Conservation (phyloP, 2,113 vertebrate genomes). For the Brevimyrus niger region DNA sequence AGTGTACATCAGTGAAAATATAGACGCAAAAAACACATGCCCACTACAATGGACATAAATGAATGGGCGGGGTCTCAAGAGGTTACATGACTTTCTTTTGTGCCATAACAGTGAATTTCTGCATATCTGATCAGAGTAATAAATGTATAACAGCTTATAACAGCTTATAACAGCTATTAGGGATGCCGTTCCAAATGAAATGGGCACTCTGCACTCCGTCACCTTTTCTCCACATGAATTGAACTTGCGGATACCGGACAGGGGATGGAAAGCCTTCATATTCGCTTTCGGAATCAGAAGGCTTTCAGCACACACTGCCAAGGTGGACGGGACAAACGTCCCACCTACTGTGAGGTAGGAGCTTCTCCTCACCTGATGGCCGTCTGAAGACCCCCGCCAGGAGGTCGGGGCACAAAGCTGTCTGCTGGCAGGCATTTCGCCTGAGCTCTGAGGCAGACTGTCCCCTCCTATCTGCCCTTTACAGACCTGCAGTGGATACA, state of each 20-base stretch:
- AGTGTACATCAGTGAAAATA: too few relatives aligned
- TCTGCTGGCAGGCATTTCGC: neutral
- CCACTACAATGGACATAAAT: too few relatives aligned
- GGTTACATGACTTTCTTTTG: neutral
- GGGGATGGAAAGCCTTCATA: neutral
- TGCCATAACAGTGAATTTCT: neutral
- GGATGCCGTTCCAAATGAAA: neutral
- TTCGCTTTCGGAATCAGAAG: neutral
- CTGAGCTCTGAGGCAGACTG: neutral
- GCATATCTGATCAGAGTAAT: neutral
- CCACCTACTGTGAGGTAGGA: neutral
- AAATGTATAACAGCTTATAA: neutral
- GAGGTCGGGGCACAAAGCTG: neutral
- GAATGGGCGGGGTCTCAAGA: too few relatives aligned
- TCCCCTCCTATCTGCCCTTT: neutral
- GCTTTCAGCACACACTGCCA: neutral
- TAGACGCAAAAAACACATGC: too few relatives aligned
- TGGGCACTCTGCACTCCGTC: neutral
- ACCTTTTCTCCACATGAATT: neutral
- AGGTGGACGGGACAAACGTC: neutral
- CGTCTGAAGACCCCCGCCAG: neutral
- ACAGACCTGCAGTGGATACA: neutral
- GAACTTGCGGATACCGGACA: neutral
- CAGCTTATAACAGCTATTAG: neutral
- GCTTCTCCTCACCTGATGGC: neutral